phyloP scores from a whole-genome alignment of 2,113 vertebrate genomes.

The Colinus virginianus region DNA sequence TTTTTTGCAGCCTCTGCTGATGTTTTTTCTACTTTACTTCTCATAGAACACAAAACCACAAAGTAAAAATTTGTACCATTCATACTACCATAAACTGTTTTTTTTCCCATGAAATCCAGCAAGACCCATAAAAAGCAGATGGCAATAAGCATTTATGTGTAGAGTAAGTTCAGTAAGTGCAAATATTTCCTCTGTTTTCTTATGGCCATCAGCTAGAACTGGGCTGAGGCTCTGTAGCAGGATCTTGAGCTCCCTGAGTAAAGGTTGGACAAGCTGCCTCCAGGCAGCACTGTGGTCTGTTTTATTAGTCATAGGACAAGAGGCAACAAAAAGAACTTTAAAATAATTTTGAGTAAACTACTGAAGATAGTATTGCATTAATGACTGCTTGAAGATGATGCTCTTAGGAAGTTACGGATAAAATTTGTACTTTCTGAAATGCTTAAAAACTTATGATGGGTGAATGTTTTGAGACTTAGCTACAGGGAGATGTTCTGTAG shows the following conservation, averaged over 20 bases:
- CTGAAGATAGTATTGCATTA: background rate
- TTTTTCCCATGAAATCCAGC: background rate
- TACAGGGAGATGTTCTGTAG: background rate
- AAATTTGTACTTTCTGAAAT: background rate
- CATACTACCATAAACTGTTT: background rate
- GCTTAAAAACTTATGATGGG: background rate
- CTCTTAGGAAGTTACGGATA: background rate
- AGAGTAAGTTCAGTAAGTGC: background rate
- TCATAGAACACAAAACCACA: background rate
- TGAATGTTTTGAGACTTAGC: background rate
- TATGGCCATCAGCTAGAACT: background rate
- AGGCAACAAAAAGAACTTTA: background rate
- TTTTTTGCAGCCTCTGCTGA: background rate
- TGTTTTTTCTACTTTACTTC: background rate
- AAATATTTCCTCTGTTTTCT: background rate
- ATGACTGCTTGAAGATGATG: background rate
- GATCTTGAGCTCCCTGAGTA: background rate
- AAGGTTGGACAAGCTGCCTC: background rate
- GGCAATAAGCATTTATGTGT: background rate
- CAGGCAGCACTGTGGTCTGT: background rate
- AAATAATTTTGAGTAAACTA: background rate
- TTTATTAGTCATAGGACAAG: background rate
- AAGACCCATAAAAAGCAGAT: background rate
- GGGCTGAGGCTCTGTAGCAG: background rate
- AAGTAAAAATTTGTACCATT: background rate